phyloP scores from a whole-genome alignment of 2,113 vertebrate species.

The Amia ocellicauda region DNA sequence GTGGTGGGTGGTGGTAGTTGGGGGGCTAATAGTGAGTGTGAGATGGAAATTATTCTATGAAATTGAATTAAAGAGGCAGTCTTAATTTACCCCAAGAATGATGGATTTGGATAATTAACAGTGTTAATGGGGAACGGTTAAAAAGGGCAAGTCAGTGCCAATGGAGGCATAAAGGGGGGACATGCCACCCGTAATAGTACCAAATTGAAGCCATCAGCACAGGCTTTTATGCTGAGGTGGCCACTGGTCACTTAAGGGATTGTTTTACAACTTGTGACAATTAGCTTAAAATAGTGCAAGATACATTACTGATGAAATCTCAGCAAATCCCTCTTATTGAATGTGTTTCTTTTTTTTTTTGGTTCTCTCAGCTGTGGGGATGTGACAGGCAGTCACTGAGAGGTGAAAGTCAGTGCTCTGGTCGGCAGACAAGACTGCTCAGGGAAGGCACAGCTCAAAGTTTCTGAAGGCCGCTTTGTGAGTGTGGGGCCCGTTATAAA shows the following conservation, averaged over 20 bases:
- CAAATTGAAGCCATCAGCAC: slow-evolving; percentile 14
- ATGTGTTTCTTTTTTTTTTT: slow-evolving; percentile 18
- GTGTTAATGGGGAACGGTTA: slow-evolving; percentile 69
- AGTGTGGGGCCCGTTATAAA: no score
- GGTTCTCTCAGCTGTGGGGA: no score
- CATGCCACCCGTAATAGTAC: slow-evolving; percentile 20
- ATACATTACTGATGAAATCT: slow-evolving; percentile 12
- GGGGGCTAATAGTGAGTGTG: slow-evolving; percentile 59
- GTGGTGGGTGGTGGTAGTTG: slow-evolving; percentile 51
- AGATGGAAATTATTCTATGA: slow-evolving; percentile 73
- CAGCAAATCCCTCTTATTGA: slow-evolving; percentile 26
- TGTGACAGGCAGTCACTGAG: no score
- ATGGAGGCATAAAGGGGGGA: slow-evolving; percentile 40
- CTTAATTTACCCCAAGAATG: slow-evolving; percentile 74
- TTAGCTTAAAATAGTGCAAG: slow-evolving; percentile 20
- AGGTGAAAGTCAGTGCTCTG: no score
- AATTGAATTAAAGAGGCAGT: slow-evolving; percentile 79
- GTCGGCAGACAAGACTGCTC: no score
- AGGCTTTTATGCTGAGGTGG: slow-evolving; percentile 15
- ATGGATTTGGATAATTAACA: slow-evolving; percentile 75
- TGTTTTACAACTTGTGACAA: slow-evolving; percentile 29
- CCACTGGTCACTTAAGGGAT: slow-evolving; percentile 22
- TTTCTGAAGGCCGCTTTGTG: slow-evolving; percentile 23
- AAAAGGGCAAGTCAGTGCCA: slow-evolving; percentile 48
- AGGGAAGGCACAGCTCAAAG: no score